Conservation (phyloP, 2,113 vertebrate species). For the Ptilonorhynchus violaceus region DNA sequence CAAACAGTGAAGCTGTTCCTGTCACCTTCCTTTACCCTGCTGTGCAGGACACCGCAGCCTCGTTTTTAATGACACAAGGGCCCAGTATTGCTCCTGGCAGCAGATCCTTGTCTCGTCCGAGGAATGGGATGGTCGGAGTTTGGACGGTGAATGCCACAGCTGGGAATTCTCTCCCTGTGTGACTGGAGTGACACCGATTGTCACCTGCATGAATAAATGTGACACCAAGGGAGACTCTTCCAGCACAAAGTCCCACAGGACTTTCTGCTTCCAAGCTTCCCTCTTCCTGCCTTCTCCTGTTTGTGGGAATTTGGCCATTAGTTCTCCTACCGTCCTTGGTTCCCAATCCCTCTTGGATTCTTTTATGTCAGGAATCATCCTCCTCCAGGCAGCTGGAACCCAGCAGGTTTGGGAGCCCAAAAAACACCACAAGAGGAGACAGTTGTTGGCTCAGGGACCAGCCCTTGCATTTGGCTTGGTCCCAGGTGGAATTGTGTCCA, state of each 20-base stretch:
- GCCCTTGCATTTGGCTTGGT: background rate
- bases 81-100: background rate
- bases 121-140: background rate
- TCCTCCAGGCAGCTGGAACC: background rate
- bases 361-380: background rate
- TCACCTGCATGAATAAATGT: background rate
- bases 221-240: background rate
- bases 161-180: background rate
- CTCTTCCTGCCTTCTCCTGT: background rate
- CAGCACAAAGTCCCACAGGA: background rate
- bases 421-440: accelerated
- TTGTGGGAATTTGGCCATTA: background rate
- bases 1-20: too few species aligned
- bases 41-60: background rate
- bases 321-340: background rate
- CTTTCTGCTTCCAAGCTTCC: background rate
- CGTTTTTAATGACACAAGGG: background rate
- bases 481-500: background rate
- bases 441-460: background rate
- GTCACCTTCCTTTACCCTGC: background rate
- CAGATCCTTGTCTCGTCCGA: background rate
- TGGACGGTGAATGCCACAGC: background rate
- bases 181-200: background rate
- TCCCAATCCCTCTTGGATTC: background rate
- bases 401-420: background rate